phyloP scores from a whole-genome alignment of 2,113 vertebrate species.

The Xiphophorus couchianus region DNA sequence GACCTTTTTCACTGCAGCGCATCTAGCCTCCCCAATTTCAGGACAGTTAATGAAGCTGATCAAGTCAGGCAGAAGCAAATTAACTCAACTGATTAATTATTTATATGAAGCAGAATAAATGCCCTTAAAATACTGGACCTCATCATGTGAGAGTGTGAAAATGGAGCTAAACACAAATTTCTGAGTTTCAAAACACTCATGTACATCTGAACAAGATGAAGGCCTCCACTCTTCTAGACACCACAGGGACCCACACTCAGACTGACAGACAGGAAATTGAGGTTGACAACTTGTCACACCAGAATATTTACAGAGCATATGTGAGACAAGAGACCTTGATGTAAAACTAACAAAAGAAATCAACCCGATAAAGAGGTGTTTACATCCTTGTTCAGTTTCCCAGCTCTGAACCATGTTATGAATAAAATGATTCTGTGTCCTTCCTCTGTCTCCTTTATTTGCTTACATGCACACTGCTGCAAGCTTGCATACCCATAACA shows the following conservation, averaged over 20 bases:
- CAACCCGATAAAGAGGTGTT: conserved; percentile 9
- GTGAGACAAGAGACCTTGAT: conserved; percentile 63
- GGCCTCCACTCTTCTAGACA: conserved; percentile 36
- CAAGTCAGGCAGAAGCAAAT: conserved; percentile 96
- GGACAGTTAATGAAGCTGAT: conserved; percentile 94
- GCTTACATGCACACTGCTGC: no score
- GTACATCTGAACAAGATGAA: conserved; percentile 68
- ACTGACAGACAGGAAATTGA: conserved; percentile 72
- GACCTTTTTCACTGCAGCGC: conserved; percentile 76
- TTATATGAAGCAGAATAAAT: conserved; percentile 97
- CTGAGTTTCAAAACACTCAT: conserved; percentile 74
- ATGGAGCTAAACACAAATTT: conserved; percentile 88
- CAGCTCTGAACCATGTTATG: neutral
- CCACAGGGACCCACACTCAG: conserved; percentile 63
- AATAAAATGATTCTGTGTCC: no score
- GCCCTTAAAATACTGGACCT: conserved; percentile 91
- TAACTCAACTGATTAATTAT: conserved; percentile 98
- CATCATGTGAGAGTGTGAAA: conserved; percentile 87
- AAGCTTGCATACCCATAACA: no score
- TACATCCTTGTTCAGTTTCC: neutral
- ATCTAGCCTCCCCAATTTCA: conserved; percentile 82
- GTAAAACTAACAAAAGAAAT: conserved; percentile 44
- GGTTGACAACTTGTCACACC: conserved; percentile 69
- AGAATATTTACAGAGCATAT: conserved; percentile 66
- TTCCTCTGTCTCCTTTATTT: no score